These are phyloP conservation scores for Amblyraja radiata DNA, from an alignment of 2,797 vertebrate genomes.

Conservation along the genomic window DNA sequence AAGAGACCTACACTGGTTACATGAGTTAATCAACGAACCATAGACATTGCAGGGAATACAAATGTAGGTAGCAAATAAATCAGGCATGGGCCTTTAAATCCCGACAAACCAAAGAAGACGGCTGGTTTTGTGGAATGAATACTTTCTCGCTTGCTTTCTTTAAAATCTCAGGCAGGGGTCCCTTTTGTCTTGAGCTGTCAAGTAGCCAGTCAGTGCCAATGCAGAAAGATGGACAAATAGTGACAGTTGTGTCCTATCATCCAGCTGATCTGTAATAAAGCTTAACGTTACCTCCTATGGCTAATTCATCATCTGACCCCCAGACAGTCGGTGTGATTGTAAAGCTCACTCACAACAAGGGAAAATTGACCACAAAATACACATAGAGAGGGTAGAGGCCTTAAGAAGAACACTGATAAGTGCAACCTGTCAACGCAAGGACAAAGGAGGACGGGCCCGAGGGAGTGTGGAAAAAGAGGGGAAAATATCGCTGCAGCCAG, in stretches of 20 bases:
- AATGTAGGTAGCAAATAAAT: background rate
- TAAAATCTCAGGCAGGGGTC: conserved; percentile 51
- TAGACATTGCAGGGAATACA: background rate
- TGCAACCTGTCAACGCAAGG: conserved; percentile 72
- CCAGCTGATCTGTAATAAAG: conserved; percentile 63
- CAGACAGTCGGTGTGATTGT: conserved; percentile 58
- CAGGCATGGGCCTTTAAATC: conserved; percentile 15
- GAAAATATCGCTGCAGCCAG: conserved; percentile 62
- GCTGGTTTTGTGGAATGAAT: conserved; percentile 30
- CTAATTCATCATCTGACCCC: conserved; percentile 79
- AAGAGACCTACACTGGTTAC: background rate
- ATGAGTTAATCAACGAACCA: background rate
- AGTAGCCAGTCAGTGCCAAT: conserved; percentile 42
- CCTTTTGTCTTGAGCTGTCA: conserved; percentile 64
- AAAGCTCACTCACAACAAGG: conserved; percentile 41
- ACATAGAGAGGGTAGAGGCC: conserved; percentile 43
- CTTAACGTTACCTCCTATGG: conserved; percentile 56
- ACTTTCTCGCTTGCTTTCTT: conserved; percentile 50
- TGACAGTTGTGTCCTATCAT: conserved; percentile 57
- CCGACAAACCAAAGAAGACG: background rate
- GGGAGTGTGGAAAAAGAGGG: conserved; percentile 60
- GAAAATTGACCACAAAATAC: conserved; percentile 52
- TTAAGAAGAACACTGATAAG: conserved; percentile 61
- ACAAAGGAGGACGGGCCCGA: conserved; percentile 78
- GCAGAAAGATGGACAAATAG: conserved; percentile 48